phyloP scores from a whole-genome alignment of 2,113 vertebrate species.

The Mohoua ochrocephala region DNA sequence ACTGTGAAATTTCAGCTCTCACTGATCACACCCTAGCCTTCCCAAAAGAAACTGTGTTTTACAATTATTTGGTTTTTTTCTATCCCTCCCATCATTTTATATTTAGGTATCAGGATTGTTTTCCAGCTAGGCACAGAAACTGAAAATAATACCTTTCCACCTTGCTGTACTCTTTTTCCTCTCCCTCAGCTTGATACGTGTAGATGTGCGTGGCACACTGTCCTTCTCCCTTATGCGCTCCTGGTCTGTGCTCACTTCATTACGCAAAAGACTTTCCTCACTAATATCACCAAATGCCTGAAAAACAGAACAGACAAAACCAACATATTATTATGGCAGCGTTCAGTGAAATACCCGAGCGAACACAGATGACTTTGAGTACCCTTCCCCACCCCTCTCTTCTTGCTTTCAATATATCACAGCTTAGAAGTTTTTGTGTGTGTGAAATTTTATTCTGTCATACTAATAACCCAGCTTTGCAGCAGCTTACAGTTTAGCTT shows the following conservation, averaged over 20 bases:
- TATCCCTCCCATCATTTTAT: background rate
- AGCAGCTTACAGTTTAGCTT: conserved; percentile 46
- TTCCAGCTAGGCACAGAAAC: background rate
- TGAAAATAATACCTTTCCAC: conserved; percentile 64
- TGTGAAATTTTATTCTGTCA: conserved; percentile 67
- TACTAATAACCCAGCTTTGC: conserved; percentile 43
- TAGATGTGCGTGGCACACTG: background rate
- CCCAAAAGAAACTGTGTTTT: background rate
- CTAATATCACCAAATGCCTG: conserved; percentile 81
- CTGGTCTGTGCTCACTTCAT: conserved; percentile 15
- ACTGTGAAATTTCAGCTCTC: background rate
- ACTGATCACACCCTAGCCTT: rapidly evolving
- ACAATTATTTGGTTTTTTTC: background rate
- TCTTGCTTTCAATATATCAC: conserved; percentile 22
- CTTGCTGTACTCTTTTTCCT: conserved; percentile 66
- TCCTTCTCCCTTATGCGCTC: background rate
- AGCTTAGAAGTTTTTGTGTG: conserved; percentile 3
- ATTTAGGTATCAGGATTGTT: background rate
- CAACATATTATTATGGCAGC: background rate
- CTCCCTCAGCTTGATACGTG: conserved; percentile 52
- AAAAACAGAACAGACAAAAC: conserved; percentile 20
- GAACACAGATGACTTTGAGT: conserved; percentile 19
- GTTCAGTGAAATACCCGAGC: background rate
- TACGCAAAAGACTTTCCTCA: background rate
- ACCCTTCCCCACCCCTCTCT: background rate